Evolutionary conservation across 2,888 invertebrate species (phyloP).

Genomic region (Tortrix viridana): DNA sequence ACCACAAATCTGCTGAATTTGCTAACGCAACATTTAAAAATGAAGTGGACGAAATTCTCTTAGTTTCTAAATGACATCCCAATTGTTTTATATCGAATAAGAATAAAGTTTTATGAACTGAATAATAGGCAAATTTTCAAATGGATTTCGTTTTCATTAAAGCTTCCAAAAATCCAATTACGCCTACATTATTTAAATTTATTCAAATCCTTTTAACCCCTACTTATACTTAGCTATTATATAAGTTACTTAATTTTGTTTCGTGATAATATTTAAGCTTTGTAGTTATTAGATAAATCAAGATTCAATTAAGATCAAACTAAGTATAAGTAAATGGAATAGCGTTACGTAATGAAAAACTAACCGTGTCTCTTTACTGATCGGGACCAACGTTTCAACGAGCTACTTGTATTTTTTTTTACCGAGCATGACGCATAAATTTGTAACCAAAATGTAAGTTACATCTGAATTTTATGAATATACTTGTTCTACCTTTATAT

Average conservation of each 20-base stretch:
- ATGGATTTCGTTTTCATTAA: constrained; percentile 8
- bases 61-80: too few species aligned
- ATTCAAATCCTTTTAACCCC: constrained; percentile 23
- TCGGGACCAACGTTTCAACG: too few species aligned
- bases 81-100: constrained; percentile 11
- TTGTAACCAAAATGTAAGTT: background rate
- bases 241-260: constrained; percentile 6
- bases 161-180: constrained; percentile 24
- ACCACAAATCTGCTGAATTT: background rate
- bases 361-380: too few species aligned
- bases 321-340: too few species aligned
- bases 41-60: too few species aligned
- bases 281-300: too few species aligned
- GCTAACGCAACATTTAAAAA: too few species aligned
- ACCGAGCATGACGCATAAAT: background rate
- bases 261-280: too few species aligned
- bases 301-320: too few species aligned
- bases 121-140: constrained; percentile 12
- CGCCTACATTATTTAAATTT: constrained; percentile 24
- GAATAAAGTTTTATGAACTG: constrained; percentile 8
- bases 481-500: too few species aligned
- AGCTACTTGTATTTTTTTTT: too few species aligned
- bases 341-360: too few species aligned
- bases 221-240: constrained; percentile 23
- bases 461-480: background rate